Evolutionary conservation across 37 sponge, comb jelly and placozoan species (phyloP), one percentile per base, ranked within the genome.

Genomic region (Mnemiopsis leidyi): DNA sequence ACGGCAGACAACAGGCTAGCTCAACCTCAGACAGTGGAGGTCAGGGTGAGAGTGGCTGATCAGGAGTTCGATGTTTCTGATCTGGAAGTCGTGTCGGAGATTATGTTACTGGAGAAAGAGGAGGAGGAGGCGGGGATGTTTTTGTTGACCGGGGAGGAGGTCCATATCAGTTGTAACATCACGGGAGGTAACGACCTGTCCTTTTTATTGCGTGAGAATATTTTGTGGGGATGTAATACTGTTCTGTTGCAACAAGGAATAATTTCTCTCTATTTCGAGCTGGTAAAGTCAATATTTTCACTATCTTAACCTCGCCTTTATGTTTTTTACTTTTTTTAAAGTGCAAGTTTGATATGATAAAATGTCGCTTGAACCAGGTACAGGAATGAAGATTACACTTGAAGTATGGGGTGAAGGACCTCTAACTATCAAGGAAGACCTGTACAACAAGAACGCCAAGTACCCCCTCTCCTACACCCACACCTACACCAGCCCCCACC

Each of bases 401-500:
- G 1, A 40, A 2, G 26, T 21, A 7, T 2, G 36, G 26, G 25
- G 7, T 3, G 23, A 35, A 0, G 29, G n/a, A 9, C n/a, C 40
- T 0, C 0, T 36, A 16, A 38, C 48, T 2, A n/a, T 85, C 5
- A 13, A 0, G 0, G n/a, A 35, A 21, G 61, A 85, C 28, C 28
- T 85, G 1, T 16, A 38, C 90, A 85, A 85, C 90, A 85, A 85
- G 61, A 61, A 39, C 90, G 33, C 90, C 24, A 38, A 13, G 0
- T 85, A 29, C 61, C 23, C 90, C 90, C 24, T n/a, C 39, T 85
- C 90, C 90, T 85, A 36, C 90, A 40, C 90, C 90, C 26, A 85
- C 90, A 23, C 40, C 90, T 85, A 40, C 61, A 13, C 48, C 2
- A 5, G 26, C 16, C 30, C 90, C 3, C 20, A 21, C 36, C n/a